Percentiles rank a stretch among this genome's conserved stretches.
phyloP scores from a whole-genome alignment of 2,888 invertebrate genomes.

The Emesis castigata region DNA sequence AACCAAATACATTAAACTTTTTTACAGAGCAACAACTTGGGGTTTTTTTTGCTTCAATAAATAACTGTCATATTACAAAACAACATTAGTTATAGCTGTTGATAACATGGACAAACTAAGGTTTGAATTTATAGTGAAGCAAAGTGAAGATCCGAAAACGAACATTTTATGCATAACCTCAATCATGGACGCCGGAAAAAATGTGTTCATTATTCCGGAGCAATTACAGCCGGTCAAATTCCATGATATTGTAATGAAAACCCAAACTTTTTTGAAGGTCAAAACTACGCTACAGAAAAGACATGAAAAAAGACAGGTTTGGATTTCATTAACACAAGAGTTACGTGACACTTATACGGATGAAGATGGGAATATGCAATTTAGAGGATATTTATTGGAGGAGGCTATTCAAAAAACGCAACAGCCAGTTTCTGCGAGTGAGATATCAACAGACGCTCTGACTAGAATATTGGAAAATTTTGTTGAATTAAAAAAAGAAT shows the following conservation, averaged over 20 bases:
- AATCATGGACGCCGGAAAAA: conserved; percentile 43
- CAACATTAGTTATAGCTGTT: conserved; percentile 27
- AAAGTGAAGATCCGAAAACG: conserved; percentile 56
- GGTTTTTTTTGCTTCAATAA: too few relatives aligned
- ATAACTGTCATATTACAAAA: neutral
- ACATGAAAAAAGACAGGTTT: conserved; percentile 58
- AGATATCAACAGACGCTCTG: neutral
- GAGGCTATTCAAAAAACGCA: conserved; percentile 24
- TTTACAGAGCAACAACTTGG: too few relatives aligned
- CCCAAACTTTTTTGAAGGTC: conserved; percentile 50
- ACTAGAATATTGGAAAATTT: conserved; percentile 45
- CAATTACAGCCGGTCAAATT: conserved; percentile 43
- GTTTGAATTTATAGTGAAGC: conserved; percentile 50
- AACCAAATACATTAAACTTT: too few relatives aligned
- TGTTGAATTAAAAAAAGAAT: conserved; percentile 39
- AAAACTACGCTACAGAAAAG: conserved; percentile 46
- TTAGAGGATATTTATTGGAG: conserved; percentile 49
- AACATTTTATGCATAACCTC: conserved; percentile 61
- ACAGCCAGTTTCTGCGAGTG: neutral
- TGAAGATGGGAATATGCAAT: conserved; percentile 64
- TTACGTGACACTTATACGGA: conserved; percentile 38
- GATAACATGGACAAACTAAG: conserved; percentile 50
- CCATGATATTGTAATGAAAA: conserved; percentile 36
- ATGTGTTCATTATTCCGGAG: conserved; percentile 51
- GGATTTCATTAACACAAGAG: conserved; percentile 55